Base-by-base conservation (phyloP, 2,888 invertebrate genomes). In the Polietes domitor region DNA sequence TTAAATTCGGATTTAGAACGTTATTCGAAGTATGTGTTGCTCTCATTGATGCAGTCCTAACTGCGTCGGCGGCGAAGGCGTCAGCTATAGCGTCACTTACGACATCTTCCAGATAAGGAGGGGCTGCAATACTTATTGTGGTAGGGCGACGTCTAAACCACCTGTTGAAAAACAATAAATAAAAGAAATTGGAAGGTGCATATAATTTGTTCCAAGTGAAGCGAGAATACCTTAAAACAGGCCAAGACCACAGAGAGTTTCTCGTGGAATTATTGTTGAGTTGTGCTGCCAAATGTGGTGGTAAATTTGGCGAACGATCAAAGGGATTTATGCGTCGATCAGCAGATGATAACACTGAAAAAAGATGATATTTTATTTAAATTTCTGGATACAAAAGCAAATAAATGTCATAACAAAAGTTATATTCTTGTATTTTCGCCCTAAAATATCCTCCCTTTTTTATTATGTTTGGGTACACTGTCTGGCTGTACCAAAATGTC, bases 1-100 rank as follows among this genome's bases (percentile, higher is more conserved):
- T 91, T 88, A 92, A 90, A 90, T 92, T 92, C 88, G 91, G 89
- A 89, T 92, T 92, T 68, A 92, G 88, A 85, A 92, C 90, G 87
- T 92, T 92, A 87, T 92, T 92, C 68, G 92, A 91, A 83, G 91
- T 87, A 43, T 88, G 90, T 55, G 88, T 85, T 15, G 87, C 77
- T 73, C 70, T 77, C 21, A 86, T 85, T 50, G 82, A 63, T 9
- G 75, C 79, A 72, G 21, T 41, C 12, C 26, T 32, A 32, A 32
- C 32, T 7, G 4, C 37, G 6, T 37, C 37, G 80, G 10, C 1
- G 6, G 37, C 37, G 12, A 37, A 2, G 77, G 82, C 68, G 41
- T 73, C 21, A 53, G 78, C 73, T 58, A 63, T 47, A 43, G 72
- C 71, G 88, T 83, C 83, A 81, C 87, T 32, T 53, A 85, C 32